Conservation (phyloP, 1,140 invertebrate genomes). For the Psilanteris sp. region DNA sequence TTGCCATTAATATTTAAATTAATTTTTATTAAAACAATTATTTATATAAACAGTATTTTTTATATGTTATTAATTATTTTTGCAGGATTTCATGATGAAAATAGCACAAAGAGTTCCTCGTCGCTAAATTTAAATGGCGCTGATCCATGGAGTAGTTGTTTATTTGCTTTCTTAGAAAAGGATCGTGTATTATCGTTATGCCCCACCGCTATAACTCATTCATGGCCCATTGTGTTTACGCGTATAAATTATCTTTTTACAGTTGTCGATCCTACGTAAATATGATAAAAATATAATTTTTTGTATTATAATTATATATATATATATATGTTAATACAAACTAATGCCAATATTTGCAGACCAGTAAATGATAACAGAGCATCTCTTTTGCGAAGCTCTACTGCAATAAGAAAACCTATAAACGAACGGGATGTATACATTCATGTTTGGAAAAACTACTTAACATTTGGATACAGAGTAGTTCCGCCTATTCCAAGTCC, state of each 20-base stretch:
- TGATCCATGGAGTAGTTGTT: slow-evolving; percentile 93
- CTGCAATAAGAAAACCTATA: slow-evolving; percentile 89
- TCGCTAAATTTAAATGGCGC: slow-evolving; percentile 80
- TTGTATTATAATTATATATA: too few relatives aligned
- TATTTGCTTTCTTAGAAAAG: slow-evolving; percentile 91
- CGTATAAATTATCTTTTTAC: slow-evolving; percentile 93
- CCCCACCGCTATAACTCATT: slow-evolving; percentile 90
- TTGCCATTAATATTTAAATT: too few relatives aligned
- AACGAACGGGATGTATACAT: slow-evolving; percentile 96
- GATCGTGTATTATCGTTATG: slow-evolving; percentile 89
- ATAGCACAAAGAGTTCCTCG: slow-evolving; percentile 82
- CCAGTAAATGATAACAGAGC: slow-evolving; percentile 98
- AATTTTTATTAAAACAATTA: too few relatives aligned
- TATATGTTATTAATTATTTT: slow-evolving; percentile 25
- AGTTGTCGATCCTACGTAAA: slow-evolving; percentile 95
- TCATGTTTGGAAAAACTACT: slow-evolving; percentile 97
- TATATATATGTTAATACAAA: too few relatives aligned
- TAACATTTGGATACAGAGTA: slow-evolving; percentile 95
- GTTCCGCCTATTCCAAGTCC: slow-evolving; percentile 91
- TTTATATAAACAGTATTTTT: too few relatives aligned
- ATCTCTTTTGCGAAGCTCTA: slow-evolving; percentile 90
- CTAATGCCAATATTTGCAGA: too few relatives aligned
- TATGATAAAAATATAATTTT: too few relatives aligned
- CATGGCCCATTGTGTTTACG: slow-evolving; percentile 97
- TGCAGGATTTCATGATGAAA: slow-evolving; percentile 85